Evolutionary conservation across 2,797 vertebrate genomes (phyloP).

Genomic region (Pipistrellus kuhlii): DNA sequence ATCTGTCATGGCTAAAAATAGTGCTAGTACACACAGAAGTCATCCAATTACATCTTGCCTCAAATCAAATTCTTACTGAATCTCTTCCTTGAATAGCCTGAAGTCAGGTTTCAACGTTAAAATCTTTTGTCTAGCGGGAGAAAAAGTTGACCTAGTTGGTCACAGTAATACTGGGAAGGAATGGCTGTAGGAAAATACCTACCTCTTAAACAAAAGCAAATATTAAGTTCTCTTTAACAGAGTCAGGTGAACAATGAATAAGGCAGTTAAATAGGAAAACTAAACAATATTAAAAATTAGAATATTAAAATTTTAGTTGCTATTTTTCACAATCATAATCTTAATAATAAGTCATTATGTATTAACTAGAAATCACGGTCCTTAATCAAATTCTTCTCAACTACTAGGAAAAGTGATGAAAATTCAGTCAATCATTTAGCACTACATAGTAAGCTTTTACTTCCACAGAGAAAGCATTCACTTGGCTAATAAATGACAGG

Average conservation of each 20-base stretch:
- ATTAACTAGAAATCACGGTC: neutral
- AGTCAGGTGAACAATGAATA: constrained; percentile 31
- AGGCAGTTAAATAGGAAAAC: neutral
- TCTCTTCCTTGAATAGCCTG: neutral
- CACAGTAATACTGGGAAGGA: neutral
- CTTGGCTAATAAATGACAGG: neutral
- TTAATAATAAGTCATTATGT: neutral
- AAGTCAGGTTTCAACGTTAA: constrained; percentile 54
- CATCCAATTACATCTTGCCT: constrained; percentile 85
- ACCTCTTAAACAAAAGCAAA: neutral
- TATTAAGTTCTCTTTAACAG: constrained; percentile 43
- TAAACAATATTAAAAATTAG: neutral
- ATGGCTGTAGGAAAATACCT: neutral
- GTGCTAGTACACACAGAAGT: constrained; percentile 85
- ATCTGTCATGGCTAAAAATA: constrained; percentile 93
- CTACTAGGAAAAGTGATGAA: neutral
- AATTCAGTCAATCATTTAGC: constrained; percentile 30
- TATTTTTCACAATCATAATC: constrained; percentile 10
- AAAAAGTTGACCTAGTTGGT: neutral
- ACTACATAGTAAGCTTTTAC: neutral
- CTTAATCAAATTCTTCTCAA: constrained; percentile 59
- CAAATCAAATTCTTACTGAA: constrained; percentile 74
- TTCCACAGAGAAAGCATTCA: neutral
- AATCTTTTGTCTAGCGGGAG: neutral
- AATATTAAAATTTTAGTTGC: constrained; percentile 18